Evolutionary conservation across 2,113 vertebrate species (phyloP).

Genomic region (Phylloscopus trochiloides): DNA sequence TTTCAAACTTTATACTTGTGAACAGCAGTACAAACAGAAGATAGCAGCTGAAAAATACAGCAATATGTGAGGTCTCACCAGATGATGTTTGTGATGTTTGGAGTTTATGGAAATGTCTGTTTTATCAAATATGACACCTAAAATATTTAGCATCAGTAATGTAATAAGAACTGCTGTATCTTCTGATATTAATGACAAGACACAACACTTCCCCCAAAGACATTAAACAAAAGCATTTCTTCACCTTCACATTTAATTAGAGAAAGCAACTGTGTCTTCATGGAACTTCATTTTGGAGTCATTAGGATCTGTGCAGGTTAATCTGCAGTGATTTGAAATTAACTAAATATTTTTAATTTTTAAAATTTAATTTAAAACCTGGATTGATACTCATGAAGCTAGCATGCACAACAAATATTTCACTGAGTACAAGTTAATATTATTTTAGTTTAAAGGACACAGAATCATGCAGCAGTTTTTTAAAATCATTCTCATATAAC

Average conservation of each 20-base stretch:
- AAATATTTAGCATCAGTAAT: background rate
- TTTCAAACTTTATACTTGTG: background rate
- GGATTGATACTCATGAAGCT: background rate
- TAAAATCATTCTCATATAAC: background rate
- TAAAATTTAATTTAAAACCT: background rate
- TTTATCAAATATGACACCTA: slow-evolving; percentile 5
- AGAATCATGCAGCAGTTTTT: background rate
- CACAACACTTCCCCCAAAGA: background rate
- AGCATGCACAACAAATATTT: background rate
- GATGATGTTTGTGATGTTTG: background rate
- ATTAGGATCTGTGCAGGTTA: background rate
- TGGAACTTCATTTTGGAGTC: background rate
- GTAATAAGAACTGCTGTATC: background rate
- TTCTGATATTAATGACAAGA: background rate
- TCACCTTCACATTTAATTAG: background rate
- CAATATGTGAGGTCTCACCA: background rate
- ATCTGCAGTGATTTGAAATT: background rate
- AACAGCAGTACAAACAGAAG: background rate
- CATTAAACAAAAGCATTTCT: background rate
- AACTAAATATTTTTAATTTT: background rate
- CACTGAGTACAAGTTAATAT: background rate
- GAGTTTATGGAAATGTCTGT: background rate
- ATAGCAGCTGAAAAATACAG: background rate
- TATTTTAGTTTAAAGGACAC: background rate
- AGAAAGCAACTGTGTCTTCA: background rate